These are phyloP conservation scores for Trisateles emortualis DNA, from an alignment of 2,888 invertebrate genomes.

Conservation along the genomic window DNA sequence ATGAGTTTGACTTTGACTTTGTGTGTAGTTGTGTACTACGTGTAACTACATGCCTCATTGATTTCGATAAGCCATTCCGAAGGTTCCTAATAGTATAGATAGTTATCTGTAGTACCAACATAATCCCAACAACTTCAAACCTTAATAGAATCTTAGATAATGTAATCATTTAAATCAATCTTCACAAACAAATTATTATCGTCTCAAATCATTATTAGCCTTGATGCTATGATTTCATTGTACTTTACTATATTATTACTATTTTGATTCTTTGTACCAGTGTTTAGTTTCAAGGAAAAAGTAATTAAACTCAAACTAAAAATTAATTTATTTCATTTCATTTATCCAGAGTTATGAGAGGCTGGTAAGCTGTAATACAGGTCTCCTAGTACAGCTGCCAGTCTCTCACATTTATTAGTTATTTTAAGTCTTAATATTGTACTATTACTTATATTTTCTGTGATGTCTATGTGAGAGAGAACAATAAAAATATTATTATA, in stretches of 20 bases:
- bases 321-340: too few relatives aligned
- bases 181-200: conserved; percentile 4
- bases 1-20: too few relatives aligned
- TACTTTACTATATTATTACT: too few relatives aligned
- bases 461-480: too few relatives aligned
- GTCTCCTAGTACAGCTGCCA: not conserved
- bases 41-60: not conserved
- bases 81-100: conserved; percentile 9
- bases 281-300: too few relatives aligned
- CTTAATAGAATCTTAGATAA: conserved; percentile 8
- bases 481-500: too few relatives aligned
- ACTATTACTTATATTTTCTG: too few relatives aligned
- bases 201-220: not conserved
- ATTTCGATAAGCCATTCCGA: conserved; percentile 1
- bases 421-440: too few relatives aligned
- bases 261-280: too few relatives aligned
- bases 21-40: too few relatives aligned
- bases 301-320: too few relatives aligned
- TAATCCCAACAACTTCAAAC: conserved; percentile 12
- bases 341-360: not conserved
- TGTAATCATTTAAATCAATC: conserved; percentile 9
- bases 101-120: conserved; percentile 3
- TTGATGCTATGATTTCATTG: not conserved
- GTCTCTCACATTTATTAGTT: too few relatives aligned
- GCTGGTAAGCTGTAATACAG: not conserved